Evolutionary conservation across 2,888 invertebrate genomes (phyloP), one percentile per base, ranked within the genome.

Genomic region (Rhagonycha fulva): DNA sequence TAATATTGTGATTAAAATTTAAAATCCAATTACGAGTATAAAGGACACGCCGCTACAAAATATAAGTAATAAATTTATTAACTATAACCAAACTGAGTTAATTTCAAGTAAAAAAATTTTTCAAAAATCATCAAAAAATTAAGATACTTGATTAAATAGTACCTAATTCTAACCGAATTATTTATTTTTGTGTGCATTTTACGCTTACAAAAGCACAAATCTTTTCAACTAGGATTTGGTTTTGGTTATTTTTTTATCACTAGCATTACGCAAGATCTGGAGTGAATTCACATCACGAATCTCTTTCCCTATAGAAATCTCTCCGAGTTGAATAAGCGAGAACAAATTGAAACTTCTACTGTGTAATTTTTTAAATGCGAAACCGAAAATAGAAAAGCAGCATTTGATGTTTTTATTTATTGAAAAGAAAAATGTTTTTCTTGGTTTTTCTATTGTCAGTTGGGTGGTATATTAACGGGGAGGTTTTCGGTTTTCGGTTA

Each of bases 1-100:
- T 72, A 72, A 72, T 68, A 72, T 72, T 72, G 23, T 68, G 68
- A 72, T 72, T 72, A 72, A 72, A 72, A 72, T 47, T 72, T 68
- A 68, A 72, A 72, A 72, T 68, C 72, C 68, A 72, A 72, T 72
- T 72, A 72, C 26, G 19, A 19, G 19, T 19, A 19, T 19, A 19
- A 67, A 68, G 30, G 61, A 72, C 30, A 68, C 67, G 72, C 72
- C 68, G 47, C 47, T 47, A 62, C 61, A 19, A 63, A 47, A 28
- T 72, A 23, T 67, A 19, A 19, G 19, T 19, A 14, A 60, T 26
- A 66, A 60, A 72, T 47, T 26, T 72, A 72, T 67, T 67, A 47
- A 60, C 62, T 23, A 28, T 14, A 10, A 19, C 68, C 14, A 19
- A 32, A 32, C 12, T 68, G 32, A 32, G 19, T 30, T 32, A 47